Evolutionary conservation across 2,113 vertebrate genomes (phyloP), one percentile per base, ranked within the genome.

Genomic region (Aspiorhynchus laticeps): DNA sequence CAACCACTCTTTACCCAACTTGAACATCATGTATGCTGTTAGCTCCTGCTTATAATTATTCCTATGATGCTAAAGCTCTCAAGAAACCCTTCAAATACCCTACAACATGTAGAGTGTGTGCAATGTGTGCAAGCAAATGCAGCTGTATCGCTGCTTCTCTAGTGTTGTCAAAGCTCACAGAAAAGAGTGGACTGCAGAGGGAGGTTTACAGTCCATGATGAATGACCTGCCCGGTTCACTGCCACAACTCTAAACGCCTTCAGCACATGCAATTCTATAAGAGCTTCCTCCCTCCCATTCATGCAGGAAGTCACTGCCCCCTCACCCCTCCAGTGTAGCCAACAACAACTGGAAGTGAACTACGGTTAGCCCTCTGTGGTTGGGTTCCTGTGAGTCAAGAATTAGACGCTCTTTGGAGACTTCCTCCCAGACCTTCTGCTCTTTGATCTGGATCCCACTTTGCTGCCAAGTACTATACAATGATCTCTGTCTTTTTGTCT

Each of bases 201-300:
- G 80, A 28, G 80, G 80, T 82, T 67, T 82, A 28, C 26, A 65
- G 59, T 43, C 80, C n/a, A 15, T 82, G 80, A 82, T 82, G 63
- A 83, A 69, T 69, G 80, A 69, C 43, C 63, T 69, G 41, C 9
- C n/a, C 26, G 2, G 41, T 83, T 69, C 80, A 69, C 63, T 83
- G 63, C 41, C 63, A 83, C 80, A 67, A 36, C 28, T 46, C 11
- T 48, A 69, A 83, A 65, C 7, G 61, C 61, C 24, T 67, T 48
- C 41, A 69, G 63, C 43, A 48, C 80, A 69, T 65, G 80, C 80
- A 83, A 83, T 51, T 83, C 63, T 51, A 69, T 83, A 83, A 51
- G 80, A 83, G 19, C 80, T 71, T 71, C n/a, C 43, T 51, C 43
- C n/a, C 9, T 48, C 41, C 61, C 61, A 31, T 46, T 26, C 17